phyloP scores from a whole-genome alignment of 1,140 invertebrate species.

The Euura lappo region DNA sequence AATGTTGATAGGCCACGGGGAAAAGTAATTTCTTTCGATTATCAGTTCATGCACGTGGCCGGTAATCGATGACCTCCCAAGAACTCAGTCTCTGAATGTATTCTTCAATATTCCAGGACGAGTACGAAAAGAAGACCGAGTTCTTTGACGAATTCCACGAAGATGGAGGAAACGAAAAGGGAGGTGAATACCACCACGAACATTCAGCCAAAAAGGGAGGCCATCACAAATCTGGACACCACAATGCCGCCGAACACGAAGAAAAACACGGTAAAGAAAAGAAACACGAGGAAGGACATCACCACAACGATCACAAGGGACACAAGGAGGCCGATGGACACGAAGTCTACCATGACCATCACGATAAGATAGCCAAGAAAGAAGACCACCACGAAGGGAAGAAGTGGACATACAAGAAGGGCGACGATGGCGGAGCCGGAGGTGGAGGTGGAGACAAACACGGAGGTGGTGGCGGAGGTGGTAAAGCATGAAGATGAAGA shows the following conservation, averaged over 20 bases:
- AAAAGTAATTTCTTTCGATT: no score
- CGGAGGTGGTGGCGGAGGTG: not conserved
- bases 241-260: slow-evolving; percentile 58
- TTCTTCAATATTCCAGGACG: slow-evolving; percentile 44
- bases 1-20: no score
- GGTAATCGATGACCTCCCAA: no score
- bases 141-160: slow-evolving; percentile 62
- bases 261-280: slow-evolving; percentile 66
- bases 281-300: slow-evolving; percentile 64
- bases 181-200: slow-evolving; percentile 49
- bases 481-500: not conserved
- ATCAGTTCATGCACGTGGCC: no score
- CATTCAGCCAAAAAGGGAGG: slow-evolving; percentile 52
- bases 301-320: slow-evolving; percentile 64
- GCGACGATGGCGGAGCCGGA: slow-evolving; percentile 39
- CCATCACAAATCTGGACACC: slow-evolving; percentile 57
- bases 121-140: slow-evolving; percentile 60
- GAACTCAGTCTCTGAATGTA: no score
- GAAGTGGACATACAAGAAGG: slow-evolving; percentile 64
- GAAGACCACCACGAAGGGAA: slow-evolving; percentile 61
- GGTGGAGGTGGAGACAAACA: not conserved
- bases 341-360: slow-evolving; percentile 61
- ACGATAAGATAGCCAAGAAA: slow-evolving; percentile 56
- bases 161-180: slow-evolving; percentile 52
- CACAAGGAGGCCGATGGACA: slow-evolving; percentile 63